These are phyloP conservation scores for Leptobrachium leishanense DNA, from an alignment of 2,113 vertebrate species.

Conservation along the genomic window DNA sequence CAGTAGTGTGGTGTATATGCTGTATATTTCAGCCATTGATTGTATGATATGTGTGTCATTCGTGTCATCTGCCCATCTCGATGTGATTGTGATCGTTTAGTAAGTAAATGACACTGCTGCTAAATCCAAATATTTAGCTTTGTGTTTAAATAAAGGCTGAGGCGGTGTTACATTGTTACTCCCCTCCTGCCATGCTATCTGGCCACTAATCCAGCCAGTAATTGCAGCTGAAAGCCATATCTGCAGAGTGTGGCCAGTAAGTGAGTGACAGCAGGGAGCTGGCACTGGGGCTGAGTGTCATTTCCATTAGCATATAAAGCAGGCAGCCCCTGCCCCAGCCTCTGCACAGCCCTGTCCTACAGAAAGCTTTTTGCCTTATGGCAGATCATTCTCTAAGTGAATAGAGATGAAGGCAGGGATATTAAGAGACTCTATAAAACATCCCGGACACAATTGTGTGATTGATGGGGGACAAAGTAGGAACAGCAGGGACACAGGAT, in stretches of 20 bases:
- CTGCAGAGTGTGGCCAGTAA: constrained; percentile 25
- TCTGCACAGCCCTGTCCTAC: constrained; percentile 72
- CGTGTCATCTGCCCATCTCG: too few species aligned
- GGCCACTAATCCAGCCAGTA: constrained; percentile 2
- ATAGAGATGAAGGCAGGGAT: constrained; percentile 98
- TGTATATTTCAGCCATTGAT: too few species aligned
- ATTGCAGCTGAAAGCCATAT: constrained; percentile 24
- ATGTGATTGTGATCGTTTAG: too few species aligned
- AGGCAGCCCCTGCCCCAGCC: constrained; percentile 48
- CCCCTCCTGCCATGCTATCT: not conserved
- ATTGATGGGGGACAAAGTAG: constrained; percentile 99
- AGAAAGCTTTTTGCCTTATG: constrained; percentile 80
- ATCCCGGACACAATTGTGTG: constrained; percentile 97
- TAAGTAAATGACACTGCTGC: too few species aligned
- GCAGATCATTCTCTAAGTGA: constrained; percentile 91
- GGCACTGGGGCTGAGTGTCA: constrained; percentile 32
- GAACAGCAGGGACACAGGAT: constrained; percentile 94
- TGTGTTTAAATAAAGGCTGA: too few species aligned
- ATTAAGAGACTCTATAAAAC: constrained; percentile 99
- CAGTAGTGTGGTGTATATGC: too few species aligned
- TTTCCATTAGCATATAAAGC: constrained; percentile 75
- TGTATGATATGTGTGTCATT: too few species aligned
- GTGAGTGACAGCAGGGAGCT: constrained; percentile 39
- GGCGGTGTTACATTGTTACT: too few species aligned
- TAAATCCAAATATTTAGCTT: too few species aligned